Percentiles rank a stretch among this genome's conserved stretches.
Evolutionary conservation across 2,113 vertebrate species (phyloP).

Genomic region (Myotis yumanensis): DNA sequence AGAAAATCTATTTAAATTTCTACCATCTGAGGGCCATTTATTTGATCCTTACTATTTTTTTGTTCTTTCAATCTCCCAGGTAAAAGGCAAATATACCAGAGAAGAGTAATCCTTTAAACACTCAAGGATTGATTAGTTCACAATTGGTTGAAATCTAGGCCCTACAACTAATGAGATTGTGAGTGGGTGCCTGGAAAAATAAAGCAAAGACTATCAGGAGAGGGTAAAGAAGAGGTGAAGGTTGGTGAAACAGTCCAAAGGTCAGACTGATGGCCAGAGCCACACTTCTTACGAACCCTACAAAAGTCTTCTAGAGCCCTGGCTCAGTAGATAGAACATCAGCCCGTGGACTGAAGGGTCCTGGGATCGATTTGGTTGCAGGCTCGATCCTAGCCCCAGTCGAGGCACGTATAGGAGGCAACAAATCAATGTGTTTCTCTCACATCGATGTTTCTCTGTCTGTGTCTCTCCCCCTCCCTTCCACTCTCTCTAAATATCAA

Average conservation of each 20-base stretch:
- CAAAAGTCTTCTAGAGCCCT: background rate
- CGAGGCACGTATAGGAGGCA: too few relatives aligned
- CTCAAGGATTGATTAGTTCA: background rate
- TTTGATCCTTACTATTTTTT: background rate
- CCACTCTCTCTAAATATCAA: too few relatives aligned
- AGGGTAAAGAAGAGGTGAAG: background rate
- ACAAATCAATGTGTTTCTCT: too few relatives aligned
- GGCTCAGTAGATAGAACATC: too few relatives aligned
- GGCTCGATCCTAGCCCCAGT: too few relatives aligned
- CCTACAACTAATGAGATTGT: background rate
- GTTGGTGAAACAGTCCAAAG: background rate
- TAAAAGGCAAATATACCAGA: constrained; percentile 2
- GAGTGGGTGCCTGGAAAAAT: background rate
- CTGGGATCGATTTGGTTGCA: too few relatives aligned
- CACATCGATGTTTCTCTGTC: too few relatives aligned
- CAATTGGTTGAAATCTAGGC: background rate
- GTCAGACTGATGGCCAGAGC: background rate
- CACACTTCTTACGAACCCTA: background rate
- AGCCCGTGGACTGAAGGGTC: too few relatives aligned
- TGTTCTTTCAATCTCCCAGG: background rate
- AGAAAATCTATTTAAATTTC: background rate
- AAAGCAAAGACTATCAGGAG: background rate
- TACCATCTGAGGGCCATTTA: background rate
- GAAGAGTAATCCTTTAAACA: background rate
- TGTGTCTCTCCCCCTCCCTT: too few relatives aligned